Evolutionary conservation across 2,113 vertebrate genomes (phyloP).

Genomic region (Aspidoscelis tigris): DNA sequence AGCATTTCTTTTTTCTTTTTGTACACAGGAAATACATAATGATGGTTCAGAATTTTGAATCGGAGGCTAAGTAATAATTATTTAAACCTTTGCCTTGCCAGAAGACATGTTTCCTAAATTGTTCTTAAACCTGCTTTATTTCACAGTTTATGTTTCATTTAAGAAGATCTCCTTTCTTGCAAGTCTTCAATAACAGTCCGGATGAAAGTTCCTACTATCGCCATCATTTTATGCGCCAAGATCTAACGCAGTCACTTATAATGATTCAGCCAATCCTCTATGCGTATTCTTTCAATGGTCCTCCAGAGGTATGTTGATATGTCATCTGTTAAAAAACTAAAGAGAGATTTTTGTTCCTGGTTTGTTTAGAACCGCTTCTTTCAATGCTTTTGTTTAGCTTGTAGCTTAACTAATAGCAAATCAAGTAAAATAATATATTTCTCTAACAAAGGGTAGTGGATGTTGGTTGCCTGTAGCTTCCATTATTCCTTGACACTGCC

Average conservation of each 20-base stretch:
- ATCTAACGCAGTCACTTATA: slow-evolving; percentile 96
- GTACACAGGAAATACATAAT: not conserved
- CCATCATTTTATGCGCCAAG: slow-evolving; percentile 96
- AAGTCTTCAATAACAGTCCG: slow-evolving; percentile 99
- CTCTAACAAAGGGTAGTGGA: too few relatives aligned
- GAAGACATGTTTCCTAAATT: slow-evolving; percentile 7
- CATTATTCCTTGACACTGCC: too few relatives aligned
- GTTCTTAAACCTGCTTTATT: slow-evolving; percentile 44
- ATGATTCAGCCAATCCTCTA: slow-evolving; percentile 98
- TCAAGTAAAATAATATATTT: not conserved
- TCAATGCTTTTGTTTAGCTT: not conserved
- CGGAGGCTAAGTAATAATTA: not conserved
- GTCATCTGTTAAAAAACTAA: not conserved
- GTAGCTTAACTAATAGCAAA: not conserved
- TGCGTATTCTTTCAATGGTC: slow-evolving; percentile 94
- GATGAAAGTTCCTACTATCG: slow-evolving; percentile 97
- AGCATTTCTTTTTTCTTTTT: not conserved
- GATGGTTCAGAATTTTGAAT: not conserved
- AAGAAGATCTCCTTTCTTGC: slow-evolving; percentile 95
- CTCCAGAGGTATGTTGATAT: slow-evolving; percentile 86
- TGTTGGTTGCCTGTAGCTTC: too few relatives aligned
- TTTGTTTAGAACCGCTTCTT: not conserved
- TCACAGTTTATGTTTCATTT: slow-evolving; percentile 98
- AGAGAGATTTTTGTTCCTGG: not conserved
- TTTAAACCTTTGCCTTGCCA: not conserved